A percentile compares a stretch with the other conserved stretches of the same genome.
These are phyloP conservation scores for Musca vetustissima DNA, from an alignment of 1,140 invertebrate species.

Conservation along the genomic window DNA sequence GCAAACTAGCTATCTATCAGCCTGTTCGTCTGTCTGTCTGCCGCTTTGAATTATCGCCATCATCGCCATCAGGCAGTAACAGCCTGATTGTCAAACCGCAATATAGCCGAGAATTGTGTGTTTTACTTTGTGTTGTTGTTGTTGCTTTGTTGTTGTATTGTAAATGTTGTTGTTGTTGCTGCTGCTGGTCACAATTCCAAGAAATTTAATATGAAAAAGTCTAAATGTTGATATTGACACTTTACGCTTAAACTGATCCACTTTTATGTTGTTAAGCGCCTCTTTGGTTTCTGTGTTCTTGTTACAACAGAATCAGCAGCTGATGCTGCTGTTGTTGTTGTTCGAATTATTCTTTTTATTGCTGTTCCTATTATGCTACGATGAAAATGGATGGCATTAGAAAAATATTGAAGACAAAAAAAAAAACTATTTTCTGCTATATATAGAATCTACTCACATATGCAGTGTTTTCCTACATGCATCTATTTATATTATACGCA, in stretches of 20 bases:
- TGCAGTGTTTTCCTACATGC: not conserved
- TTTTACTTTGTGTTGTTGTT: not conserved
- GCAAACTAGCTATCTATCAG: too few relatives aligned
- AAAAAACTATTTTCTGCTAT: not conserved
- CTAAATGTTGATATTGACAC: slow-evolving; percentile 24
- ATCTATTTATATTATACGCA: not conserved
- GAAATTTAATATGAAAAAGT: slow-evolving; percentile 14
- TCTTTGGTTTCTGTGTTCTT: not conserved
- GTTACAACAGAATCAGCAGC: not conserved
- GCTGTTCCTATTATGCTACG: too few relatives aligned
- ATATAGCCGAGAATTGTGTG: slow-evolving; percentile 14
- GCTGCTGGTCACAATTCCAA: not conserved
- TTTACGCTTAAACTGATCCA: slow-evolving; percentile 20
- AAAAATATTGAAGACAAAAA: not conserved
- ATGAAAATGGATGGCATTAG: too few relatives aligned
- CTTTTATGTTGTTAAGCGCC: slow-evolving; percentile 1
- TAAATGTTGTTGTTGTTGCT: not conserved
- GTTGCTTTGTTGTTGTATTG: not conserved
- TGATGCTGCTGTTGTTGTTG: not conserved
- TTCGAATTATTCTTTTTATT: too few relatives aligned
- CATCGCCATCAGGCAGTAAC: too few relatives aligned
- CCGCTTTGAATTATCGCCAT: too few relatives aligned
- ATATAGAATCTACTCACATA: not conserved
- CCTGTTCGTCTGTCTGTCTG: too few relatives aligned
- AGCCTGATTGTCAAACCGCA: slow-evolving; percentile 1